These are phyloP conservation scores for Anguilla obscura DNA, from an alignment of 2,797 vertebrate species.

Conservation along the genomic window DNA sequence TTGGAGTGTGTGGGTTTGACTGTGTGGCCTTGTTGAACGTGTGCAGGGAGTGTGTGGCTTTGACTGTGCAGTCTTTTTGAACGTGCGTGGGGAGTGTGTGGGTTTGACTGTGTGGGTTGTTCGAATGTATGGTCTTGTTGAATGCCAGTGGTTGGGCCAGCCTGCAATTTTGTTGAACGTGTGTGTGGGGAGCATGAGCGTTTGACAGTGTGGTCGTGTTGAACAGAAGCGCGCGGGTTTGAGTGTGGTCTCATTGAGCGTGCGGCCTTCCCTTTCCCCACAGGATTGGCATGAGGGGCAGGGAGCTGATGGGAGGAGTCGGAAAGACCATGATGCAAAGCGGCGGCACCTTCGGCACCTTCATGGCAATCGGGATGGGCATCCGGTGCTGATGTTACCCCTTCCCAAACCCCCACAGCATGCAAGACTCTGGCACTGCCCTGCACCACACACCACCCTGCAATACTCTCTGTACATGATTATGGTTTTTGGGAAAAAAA, in stretches of 20 bases:
- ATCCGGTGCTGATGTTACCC: slow-evolving; percentile 85
- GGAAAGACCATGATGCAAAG: slow-evolving; percentile 99
- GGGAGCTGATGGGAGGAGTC: slow-evolving; percentile 95
- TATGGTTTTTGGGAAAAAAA: slow-evolving; percentile 13
- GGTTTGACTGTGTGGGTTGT: no score
- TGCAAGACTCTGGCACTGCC: slow-evolving; percentile 31
- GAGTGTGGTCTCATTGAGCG: neutral
- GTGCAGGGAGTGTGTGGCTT: no score
- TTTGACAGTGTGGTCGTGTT: neutral
- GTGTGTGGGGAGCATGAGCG: no score
- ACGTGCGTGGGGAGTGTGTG: neutral
- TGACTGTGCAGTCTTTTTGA: neutral
- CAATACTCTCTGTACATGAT: slow-evolving; percentile 17
- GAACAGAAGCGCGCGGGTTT: no score
- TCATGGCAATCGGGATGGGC: slow-evolving; percentile 98
- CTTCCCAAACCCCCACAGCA: slow-evolving; percentile 31
- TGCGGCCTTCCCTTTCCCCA: neutral
- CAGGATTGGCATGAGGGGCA: slow-evolving; percentile 95
- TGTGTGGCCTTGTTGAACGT: no score
- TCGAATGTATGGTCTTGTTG: no score
- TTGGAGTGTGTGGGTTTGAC: no score
- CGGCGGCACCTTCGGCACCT: slow-evolving; percentile 95
- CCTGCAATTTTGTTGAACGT: no score
- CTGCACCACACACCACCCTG: slow-evolving; percentile 18
- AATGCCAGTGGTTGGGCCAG: no score